Evolutionary conservation across 2,113 vertebrate genomes (phyloP), one percentile per base, ranked within the genome.

Genomic region (Ciconia maguari): DNA sequence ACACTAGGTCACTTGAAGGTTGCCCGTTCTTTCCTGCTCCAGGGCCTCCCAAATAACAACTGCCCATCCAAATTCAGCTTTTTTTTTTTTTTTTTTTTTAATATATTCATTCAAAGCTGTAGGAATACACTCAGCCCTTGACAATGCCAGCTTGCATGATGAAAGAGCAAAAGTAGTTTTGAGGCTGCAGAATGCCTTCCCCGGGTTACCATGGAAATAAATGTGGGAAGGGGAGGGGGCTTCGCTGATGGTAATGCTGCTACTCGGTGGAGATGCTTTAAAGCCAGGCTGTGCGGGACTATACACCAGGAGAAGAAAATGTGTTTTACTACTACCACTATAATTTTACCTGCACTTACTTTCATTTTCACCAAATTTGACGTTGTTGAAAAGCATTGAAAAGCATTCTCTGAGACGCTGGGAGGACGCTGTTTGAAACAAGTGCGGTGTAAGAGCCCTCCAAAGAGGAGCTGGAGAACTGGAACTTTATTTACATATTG

Each of bases 181-280:
- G 98, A 98, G 98, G 95, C 98, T 91, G 97, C 98, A 98, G 99
- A 99, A 99, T 98, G 98, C 99, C 98, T 97, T 98, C 94, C 97
- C 96, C 75, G 90, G 94, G 98, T 99, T 98, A 92, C 99, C 98
- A 99, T 99, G 98, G 99, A 98, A 99, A 99, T 99, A 98, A 98
- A 98, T 98, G 98, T 97, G 97, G 96, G 97, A 96, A 98, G 86
- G 72, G 97, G 95, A 96, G 97, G 95, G 93, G 88, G 92, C 42
- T 96, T 42, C 10, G 0, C 55, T 55, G 96, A 92, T 94, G 91
- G 94, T 66, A 96, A 92, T 24, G 94, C 97, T 89, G 85, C 93
- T 93, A 27, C 89, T 96, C 54, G 2, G 85, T 24, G 38, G 85
- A 92, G 94, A 90, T 82, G 72, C 80, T 72, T 42, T 92, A 81